Evolutionary conservation across 1,140 invertebrate species (phyloP), one percentile per base, ranked within the genome.

Genomic region (Aradophagus sp.): DNA sequence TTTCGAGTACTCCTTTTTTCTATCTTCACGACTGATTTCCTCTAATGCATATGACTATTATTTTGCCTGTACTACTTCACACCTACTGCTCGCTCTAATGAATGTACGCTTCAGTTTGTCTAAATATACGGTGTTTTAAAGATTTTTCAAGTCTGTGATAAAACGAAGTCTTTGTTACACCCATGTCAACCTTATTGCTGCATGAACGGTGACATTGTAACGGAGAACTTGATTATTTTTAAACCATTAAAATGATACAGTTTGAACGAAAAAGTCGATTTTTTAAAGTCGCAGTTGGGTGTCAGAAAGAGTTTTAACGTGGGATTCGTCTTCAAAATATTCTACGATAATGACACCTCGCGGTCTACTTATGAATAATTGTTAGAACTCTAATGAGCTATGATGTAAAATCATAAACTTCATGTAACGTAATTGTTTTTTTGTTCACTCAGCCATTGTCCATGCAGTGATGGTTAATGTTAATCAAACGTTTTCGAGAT

Each of bases 161-260:
- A 73, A 80, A 80, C 69, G 70, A 80, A 80, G 81, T 80, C 80
- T 83, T 84, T 84, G 81, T 83, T 84, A 83, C 80, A 82, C 80
- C 76, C 69, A 77, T 74, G 72, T 78, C 75, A 72, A 79, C 14
- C 75, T 76, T 79, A 83, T 80, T 78, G 68, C 82, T 83, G 81
- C 81, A 84, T 83, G 80, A 78, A 80, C 45, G 50, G 36, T 73
- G 62, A 56, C 41, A 48, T 39, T 41, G 32, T 61, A 56, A 62
- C 16, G 10, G 23, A 29, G 7, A 52, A 10, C 39, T 52, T 52
- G n/a, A 19, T 39, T 52, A 52, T 39, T 39, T 39, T 52, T 39
- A 38, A 52, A 29, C n/a, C n/a, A n/a, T n/a, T n/a, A n/a, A n/a
- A n/a, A n/a, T n/a, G n/a, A n/a, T n/a, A n/a, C n/a, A n/a, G n/a